Conservation (phyloP, 2,113 vertebrate species). For the Felis catus region DNA sequence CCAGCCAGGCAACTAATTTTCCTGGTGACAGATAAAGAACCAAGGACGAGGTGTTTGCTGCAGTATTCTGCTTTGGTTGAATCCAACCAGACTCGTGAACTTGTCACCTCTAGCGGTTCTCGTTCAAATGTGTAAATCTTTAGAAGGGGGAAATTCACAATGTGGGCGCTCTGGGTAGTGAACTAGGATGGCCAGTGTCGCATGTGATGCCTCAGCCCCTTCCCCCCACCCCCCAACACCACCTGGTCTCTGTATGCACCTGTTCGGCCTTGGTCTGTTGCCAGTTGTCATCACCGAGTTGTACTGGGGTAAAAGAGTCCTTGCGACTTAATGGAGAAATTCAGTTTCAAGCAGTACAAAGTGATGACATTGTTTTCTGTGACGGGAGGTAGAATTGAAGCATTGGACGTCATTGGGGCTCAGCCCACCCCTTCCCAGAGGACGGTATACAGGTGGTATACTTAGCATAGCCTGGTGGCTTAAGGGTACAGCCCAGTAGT, state of each 20-base stretch:
- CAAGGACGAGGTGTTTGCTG: neutral
- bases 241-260: neutral
- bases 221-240: neutral
- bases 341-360: neutral
- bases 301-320: neutral
- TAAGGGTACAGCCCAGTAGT: neutral
- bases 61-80: constrained; percentile 35
- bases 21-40: constrained; percentile 29
- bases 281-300: neutral
- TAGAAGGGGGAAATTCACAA: neutral
- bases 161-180: neutral
- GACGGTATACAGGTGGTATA: neutral
- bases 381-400: neutral
- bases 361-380: neutral
- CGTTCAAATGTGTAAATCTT: constrained; percentile 15
- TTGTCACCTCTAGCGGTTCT: neutral
- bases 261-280: neutral
- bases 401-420: neutral
- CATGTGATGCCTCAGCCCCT: neutral
- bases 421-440: neutral
- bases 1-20: neutral
- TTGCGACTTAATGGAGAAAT: constrained; percentile 3
- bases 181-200: neutral
- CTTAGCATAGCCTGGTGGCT: neutral
- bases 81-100: neutral